Base-by-base conservation (phyloP, 2,888 invertebrate species). In the Pammene fasciana region DNA sequence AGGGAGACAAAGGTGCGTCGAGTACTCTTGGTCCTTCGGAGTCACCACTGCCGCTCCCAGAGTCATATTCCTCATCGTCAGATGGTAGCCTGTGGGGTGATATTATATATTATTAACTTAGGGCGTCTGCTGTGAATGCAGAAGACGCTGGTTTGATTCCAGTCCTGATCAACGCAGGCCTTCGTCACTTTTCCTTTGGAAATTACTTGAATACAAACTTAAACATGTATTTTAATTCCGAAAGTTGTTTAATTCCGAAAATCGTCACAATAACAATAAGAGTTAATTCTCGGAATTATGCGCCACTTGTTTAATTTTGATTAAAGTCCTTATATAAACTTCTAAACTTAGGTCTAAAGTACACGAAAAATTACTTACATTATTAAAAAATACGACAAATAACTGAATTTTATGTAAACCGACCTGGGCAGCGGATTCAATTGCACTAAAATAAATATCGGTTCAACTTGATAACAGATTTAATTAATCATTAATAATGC, bases 41-140 rank as follows among this genome's bases (percentile, higher is more conserved):
- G 41, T 57, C 59, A 45, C 59, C 59, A 10, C 59, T 59, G n/a
- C 26, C 59, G 7, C 43, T 26, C 13, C 59, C 59, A 26, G 26
- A 16, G 5, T 26, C 34, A 8, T 11, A 11, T 0, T 59, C 59
- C n/a, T 59, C 59, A 16, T 59, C 59, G 10, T 59, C 59, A 8
- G n/a, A 8, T 16, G 41, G 16, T 26, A 10, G 13, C 52, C 52
- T 54, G 52, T 34, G 34, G 10, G 18, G 48, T 26, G 26, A 14
- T 4, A 48, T 8, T 2, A 16, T 7, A 45, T n/a, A 5, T 45
- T 45, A 9, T 13, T 13, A n/a, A n/a, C n/a, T 45, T 26, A 26
- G 2, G 26, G 26, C 26, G 26, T 26, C 26, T 26, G 26, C 26
- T 4, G 26, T 4, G 26, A 26, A 26, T 26, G 26, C 4, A 4